Base-by-base conservation (phyloP, 92 coral and sea anemone genomes). In the Desmophyllum pertusum region DNA sequence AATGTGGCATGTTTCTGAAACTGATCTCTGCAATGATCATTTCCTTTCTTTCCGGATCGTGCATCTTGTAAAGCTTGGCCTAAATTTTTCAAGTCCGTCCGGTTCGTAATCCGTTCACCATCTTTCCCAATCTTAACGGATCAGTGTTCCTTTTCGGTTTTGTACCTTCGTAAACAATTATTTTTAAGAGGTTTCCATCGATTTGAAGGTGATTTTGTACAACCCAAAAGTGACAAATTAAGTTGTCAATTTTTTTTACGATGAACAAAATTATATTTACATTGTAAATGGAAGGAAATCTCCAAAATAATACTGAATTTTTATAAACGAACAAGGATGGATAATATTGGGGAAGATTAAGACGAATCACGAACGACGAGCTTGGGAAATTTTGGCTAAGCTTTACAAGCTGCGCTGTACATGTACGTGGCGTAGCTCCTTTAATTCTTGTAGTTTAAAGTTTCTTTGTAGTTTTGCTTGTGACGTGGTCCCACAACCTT, bases 381-480 rank as follows among this genome's bases (percentile, higher is more conserved):
- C 30, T 55, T 55, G 10, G n/a, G n/a, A 65, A 33, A 35, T 33
- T n/a, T 21, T 31, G 31, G 3, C 35, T 11, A n/a, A 2, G 27
- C 27, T 62, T 62, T 19, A 31, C 41, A 30, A 65, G 21, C 29
- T 33, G 40, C 23, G 5, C 41, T 3, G 13, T 33, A 33, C 64
- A 3, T 0, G 64, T 6, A 5, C 33, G 33, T 57, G 64, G 25
- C 33, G 2, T n/a, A n/a, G 30, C 14, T 23, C 64, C 15, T 57
- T 55, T 57, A 13, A 18, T 18, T 11, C 52, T n/a, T 6, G 64
- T 57, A 45, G 7, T 46, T 74, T 9, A 74, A 4, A 52, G 46
- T 52, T 36, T 77, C 14, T 55, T 53, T 61, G 29, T 39, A 8
- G 80, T 65, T n/a, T 64, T 29, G 27, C 29, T 80, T 80, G 45